Conservation (phyloP, 2,797 vertebrate species). For the Pseudochirops cupreus region DNA sequence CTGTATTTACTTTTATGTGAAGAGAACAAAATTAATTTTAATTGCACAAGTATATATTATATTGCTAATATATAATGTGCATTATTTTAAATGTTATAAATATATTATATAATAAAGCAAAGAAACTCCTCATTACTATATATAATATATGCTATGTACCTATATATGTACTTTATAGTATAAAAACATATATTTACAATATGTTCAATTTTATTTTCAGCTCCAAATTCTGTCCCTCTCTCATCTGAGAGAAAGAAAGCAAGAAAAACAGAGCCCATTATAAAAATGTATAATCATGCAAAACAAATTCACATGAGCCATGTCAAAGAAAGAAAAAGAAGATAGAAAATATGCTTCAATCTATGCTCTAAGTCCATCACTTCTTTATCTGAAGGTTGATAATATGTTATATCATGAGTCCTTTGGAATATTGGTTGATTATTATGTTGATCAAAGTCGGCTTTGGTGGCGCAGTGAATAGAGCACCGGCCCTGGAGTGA, state of each 20-base stretch:
- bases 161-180: no score
- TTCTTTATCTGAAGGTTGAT: not conserved
- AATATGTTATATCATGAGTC: not conserved
- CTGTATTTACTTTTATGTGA: slow-evolving; percentile 53
- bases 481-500: no score
- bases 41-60: slow-evolving; percentile 65
- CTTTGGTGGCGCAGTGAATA: no score
- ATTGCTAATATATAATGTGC: no score
- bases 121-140: no score
- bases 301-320: not conserved
- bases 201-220: not conserved
- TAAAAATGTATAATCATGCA: not conserved
- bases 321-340: not conserved
- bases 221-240: not conserved
- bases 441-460: not conserved
- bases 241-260: no score
- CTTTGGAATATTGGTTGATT: not conserved
- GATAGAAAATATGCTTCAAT: not conserved
- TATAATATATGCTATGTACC: no score
- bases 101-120: no score
- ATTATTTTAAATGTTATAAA: no score
- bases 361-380: not conserved
- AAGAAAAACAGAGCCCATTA: not conserved
- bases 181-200: not conserved
- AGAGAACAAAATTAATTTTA: slow-evolving; percentile 65